These are phyloP conservation scores for Hydrophis major DNA, from an alignment of 2,797 vertebrate species.

Conservation along the genomic window DNA sequence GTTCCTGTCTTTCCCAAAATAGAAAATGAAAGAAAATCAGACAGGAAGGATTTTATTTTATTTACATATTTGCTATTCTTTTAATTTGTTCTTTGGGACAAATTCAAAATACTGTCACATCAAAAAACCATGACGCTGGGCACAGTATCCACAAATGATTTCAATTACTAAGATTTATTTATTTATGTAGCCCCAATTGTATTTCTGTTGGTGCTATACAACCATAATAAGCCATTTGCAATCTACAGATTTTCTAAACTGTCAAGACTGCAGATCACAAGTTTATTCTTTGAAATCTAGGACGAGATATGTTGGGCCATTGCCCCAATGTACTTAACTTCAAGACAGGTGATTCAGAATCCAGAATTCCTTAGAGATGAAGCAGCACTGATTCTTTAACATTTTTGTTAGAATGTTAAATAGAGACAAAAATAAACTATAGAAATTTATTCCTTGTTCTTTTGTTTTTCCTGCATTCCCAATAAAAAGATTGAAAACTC, in stretches of 20 bases:
- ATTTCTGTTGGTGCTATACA: neutral
- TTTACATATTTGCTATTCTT: neutral
- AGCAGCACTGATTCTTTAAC: neutral
- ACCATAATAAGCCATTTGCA: neutral
- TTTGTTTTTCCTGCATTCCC: neutral
- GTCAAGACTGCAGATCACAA: neutral
- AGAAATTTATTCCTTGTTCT: neutral
- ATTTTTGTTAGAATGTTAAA: neutral
- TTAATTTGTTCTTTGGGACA: neutral
- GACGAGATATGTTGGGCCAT: neutral
- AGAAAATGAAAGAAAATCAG: conserved; percentile 7
- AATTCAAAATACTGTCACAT: neutral
- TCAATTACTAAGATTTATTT: neutral
- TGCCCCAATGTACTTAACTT: neutral
- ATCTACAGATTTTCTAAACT: neutral
- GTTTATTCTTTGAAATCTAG: neutral
- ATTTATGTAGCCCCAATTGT: neutral
- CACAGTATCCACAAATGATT: neutral
- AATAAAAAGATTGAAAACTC: neutral
- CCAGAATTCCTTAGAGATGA: neutral
- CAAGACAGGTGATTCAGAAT: neutral
- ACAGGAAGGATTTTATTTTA: neutral
- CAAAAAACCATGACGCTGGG: neutral
- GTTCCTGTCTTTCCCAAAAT: neutral
- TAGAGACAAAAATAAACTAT: neutral